phyloP scores from a whole-genome alignment of 1,140 invertebrate genomes.

The Zaprionus capensis region DNA sequence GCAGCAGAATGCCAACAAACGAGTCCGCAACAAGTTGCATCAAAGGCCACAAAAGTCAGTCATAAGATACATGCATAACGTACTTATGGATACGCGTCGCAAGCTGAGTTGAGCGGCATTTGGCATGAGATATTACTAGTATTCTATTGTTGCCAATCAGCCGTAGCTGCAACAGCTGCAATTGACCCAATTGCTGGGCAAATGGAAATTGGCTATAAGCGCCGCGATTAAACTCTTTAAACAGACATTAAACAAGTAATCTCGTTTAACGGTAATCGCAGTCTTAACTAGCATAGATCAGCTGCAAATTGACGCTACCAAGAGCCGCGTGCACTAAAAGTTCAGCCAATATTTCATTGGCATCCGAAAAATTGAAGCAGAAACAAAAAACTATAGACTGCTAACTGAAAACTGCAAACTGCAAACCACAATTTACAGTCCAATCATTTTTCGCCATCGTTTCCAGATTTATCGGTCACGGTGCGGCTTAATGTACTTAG shows the following conservation, averaged over 20 bases:
- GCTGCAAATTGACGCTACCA: slow-evolving; percentile 53
- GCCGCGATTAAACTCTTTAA: slow-evolving; percentile 42
- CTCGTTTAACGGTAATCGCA: slow-evolving; percentile 53
- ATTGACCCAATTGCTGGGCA: slow-evolving; percentile 55
- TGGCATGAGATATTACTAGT: slow-evolving; percentile 25
- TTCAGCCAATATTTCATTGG: slow-evolving; percentile 39
- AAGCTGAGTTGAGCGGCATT: not conserved
- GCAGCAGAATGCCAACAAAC: slow-evolving; percentile 66
- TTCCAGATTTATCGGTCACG: slow-evolving; percentile 66
- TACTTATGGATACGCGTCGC: slow-evolving; percentile 2
- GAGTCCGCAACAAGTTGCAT: slow-evolving; percentile 68
- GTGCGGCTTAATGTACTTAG: slow-evolving; percentile 39
- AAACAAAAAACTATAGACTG: not conserved
- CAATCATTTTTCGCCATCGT: slow-evolving; percentile 48
- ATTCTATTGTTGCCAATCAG: slow-evolving; percentile 25
- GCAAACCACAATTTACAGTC: slow-evolving; percentile 23
- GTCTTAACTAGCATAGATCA: slow-evolving; percentile 45
- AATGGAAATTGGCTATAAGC: slow-evolving; percentile 24
- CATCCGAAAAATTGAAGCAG: not conserved
- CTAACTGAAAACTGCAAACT: not conserved
- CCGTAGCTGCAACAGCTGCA: not conserved
- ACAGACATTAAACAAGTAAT: slow-evolving; percentile 42
- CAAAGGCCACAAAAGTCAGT: slow-evolving; percentile 67
- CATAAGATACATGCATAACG: slow-evolving; percentile 32
- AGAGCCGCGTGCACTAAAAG: slow-evolving; percentile 34